These are phyloP conservation scores for Tinamus major DNA, from an alignment of 2,797 vertebrate species.

Conservation along the genomic window DNA sequence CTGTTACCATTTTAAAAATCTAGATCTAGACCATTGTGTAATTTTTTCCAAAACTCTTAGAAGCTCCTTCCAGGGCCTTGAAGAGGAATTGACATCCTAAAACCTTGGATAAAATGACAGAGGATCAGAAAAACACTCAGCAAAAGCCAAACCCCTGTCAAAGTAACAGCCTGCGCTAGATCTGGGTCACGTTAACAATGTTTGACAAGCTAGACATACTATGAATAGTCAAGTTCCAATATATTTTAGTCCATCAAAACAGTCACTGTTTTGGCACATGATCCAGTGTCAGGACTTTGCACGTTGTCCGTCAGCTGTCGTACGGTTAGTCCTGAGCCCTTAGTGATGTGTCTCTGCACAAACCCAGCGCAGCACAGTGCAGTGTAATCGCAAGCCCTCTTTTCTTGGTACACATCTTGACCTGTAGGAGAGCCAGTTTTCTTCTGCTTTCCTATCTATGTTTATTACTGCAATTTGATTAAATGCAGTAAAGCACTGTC, in stretches of 20 bases:
- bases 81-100: neutral
- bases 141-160: conserved; percentile 28
- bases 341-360: neutral
- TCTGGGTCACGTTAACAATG: neutral
- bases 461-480: conserved; percentile 35
- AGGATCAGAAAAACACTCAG: neutral
- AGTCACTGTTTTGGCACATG: neutral
- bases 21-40: neutral
- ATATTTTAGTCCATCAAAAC: neutral
- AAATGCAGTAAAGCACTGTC: conserved; percentile 11
- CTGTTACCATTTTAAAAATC: neutral
- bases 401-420: neutral
- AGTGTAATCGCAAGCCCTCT: neutral
- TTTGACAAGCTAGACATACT: conserved; percentile 22
- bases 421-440: neutral
- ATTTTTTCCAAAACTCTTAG: neutral
- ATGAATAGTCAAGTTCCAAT: conserved; percentile 8
- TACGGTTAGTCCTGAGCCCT: neutral
- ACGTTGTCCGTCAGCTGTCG: neutral
- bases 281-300: neutral
- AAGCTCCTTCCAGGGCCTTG: neutral
- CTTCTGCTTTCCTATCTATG: conserved; percentile 1
- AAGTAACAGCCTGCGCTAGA: neutral
- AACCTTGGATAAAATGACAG: neutral
- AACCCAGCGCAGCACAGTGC: neutral